A percentile compares a stretch with the other conserved stretches of the same genome.
Evolutionary conservation across 2,888 invertebrate genomes (phyloP).

Genomic region (Arge pagana): DNA sequence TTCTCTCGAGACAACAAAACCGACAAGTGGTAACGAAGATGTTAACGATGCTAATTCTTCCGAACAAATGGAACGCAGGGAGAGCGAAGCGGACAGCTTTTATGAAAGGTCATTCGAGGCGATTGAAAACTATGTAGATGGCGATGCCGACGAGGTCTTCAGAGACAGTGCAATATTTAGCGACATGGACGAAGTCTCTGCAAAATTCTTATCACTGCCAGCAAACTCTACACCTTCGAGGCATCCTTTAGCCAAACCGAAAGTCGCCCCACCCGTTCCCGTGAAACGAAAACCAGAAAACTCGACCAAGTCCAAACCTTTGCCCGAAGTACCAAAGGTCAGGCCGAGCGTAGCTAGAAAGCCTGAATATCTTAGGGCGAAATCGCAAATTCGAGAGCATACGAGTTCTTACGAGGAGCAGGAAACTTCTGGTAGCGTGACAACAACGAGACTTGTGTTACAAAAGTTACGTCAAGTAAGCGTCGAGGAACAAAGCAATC

Average conservation of each 20-base stretch:
- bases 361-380: conserved; percentile 42
- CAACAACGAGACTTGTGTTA: too few species aligned
- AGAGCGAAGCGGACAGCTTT: conserved; percentile 69
- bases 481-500: neutral
- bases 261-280: conserved; percentile 48
- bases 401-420: conserved; percentile 6
- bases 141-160: conserved; percentile 68
- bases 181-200: conserved; percentile 66
- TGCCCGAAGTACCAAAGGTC: conserved; percentile 18
- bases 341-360: conserved; percentile 47
- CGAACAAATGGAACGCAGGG: conserved; percentile 27
- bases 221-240: neutral
- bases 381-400: too few species aligned
- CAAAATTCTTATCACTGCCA: conserved; percentile 23
- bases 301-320: neutral
- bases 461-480: neutral
- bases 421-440: neutral
- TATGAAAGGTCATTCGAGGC: conserved; percentile 78
- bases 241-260: conserved; percentile 20
- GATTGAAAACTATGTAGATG: conserved; percentile 71
- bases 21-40: conserved; percentile 20
- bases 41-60: neutral
- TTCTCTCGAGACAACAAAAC: conserved; percentile 18
- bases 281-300: conserved; percentile 36
- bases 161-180: conserved; percentile 85